phyloP scores from a whole-genome alignment of 2,888 invertebrate genomes.

The Troilus luridus region DNA sequence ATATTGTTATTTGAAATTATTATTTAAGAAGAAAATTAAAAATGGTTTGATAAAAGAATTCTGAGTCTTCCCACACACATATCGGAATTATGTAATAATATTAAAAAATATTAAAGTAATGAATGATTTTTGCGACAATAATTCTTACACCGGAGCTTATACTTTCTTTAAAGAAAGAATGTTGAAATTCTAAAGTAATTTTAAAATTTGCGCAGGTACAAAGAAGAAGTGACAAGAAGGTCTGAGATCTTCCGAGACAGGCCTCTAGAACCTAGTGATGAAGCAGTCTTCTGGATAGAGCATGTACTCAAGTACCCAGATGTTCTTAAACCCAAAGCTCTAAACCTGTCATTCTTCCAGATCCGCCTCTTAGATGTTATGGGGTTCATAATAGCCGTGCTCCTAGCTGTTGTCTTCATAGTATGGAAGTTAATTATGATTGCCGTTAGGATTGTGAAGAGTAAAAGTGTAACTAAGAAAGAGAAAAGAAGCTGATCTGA shows the following conservation, averaged over 20 bases:
- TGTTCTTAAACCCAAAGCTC: constrained; percentile 60
- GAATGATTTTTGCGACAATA: no score
- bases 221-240: constrained; percentile 55
- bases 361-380: constrained; percentile 57
- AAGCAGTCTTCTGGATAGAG: constrained; percentile 64
- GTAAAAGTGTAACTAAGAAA: neutral
- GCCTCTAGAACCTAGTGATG: constrained; percentile 54
- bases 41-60: no score
- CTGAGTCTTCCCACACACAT: no score
- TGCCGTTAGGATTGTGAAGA: neutral
- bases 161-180: no score
- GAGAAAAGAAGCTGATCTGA: neutral
- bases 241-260: constrained; percentile 61
- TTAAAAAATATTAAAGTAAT: no score
- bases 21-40: no score
- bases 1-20: no score
- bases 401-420: neutral
- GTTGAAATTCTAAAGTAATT: neutral
- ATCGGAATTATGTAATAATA: no score
- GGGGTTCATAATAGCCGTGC: constrained; percentile 2
- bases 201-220: constrained; percentile 53
- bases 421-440: neutral
- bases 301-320: constrained; percentile 64
- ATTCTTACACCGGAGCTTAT: neutral
- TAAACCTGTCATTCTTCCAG: constrained; percentile 55